Conservation (phyloP, 2,113 vertebrate genomes). For the Athene cunicularia region DNA sequence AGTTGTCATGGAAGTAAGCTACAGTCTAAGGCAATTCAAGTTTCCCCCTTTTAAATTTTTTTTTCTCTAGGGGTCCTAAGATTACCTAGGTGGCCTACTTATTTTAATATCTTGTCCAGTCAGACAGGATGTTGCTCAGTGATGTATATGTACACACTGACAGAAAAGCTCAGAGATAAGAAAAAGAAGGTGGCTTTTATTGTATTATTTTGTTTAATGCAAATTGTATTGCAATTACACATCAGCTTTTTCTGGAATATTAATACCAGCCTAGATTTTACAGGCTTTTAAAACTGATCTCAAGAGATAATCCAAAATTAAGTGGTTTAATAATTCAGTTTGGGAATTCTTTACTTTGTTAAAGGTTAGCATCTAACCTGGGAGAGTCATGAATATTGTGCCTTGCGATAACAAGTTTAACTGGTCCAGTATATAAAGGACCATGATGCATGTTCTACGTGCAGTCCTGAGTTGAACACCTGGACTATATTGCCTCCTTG, state of each 20-base stretch:
- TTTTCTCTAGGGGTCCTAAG: background rate
- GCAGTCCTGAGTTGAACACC: background rate
- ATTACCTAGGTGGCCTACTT: background rate
- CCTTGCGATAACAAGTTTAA: background rate
- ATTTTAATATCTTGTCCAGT: background rate
- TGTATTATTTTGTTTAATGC: background rate
- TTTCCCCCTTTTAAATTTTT: background rate
- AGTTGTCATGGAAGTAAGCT: background rate
- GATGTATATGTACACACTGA: background rate
- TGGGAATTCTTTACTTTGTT: background rate
- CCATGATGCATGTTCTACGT: accelerated
- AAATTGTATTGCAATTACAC: background rate
- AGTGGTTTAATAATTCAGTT: background rate
- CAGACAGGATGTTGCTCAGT: background rate
- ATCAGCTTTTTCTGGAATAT: background rate
- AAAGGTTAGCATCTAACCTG: background rate
- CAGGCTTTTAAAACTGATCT: background rate
- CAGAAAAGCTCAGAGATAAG: background rate
- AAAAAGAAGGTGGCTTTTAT: background rate
- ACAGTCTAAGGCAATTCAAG: background rate
- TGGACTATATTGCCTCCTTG: background rate
- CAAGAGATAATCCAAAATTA: background rate
- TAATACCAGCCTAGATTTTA: background rate
- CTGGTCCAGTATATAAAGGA: background rate
- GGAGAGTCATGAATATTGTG: accelerated